Base-by-base conservation (phyloP, 2,888 invertebrate species). In the Poecilobothrus nobilitatus region DNA sequence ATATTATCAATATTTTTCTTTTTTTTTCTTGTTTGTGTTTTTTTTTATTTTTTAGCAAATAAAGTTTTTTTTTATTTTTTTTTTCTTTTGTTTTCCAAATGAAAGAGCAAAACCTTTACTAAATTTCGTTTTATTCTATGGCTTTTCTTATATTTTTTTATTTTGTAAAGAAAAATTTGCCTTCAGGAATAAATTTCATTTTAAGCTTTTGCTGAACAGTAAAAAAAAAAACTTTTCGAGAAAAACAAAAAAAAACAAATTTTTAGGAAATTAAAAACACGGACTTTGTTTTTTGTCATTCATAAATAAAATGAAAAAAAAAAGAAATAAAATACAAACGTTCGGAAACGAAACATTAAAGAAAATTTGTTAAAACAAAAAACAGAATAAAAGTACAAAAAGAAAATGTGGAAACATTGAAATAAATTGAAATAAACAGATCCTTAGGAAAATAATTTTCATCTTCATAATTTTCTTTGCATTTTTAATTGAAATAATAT, bases 41-140 rank as follows among this genome's bases (percentile, higher is more conserved):
- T 2, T 27, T 27, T 27, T 27, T 27, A 27, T 27, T 27, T 27
- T 27, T 2, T 4, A 27, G 27, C 27, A 27, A 27, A 27, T 27
- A 27, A 27, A 27, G 27, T 27, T 27, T 27, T 27, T 2, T 27
- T 27, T 27, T n/a, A 34, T 34, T 37, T 37, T 53, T 12, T 53
- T 53, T n/a, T 53, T 18, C 1, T 53, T 53, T 10, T 53, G 53
- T 4, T 53, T n/a, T 53, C 53, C n/a, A 53, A n/a, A 53, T 53
- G 53, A 53, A 53, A 53, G 53, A 53, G 53, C 53, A 53, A 53
- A 53, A 53, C 53, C 53, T 53, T 53, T 53, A 53, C 53, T 53
- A 6, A 12, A 18, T 53, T 53, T 53, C 53, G 2, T n/a, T 53
- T 53, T 53, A 6, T 53, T 18, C 18, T 15, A 2, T 53, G n/a